These are phyloP conservation scores for Epinephelus awoara DNA, from an alignment of 2,797 vertebrate genomes.

Conservation along the genomic window DNA sequence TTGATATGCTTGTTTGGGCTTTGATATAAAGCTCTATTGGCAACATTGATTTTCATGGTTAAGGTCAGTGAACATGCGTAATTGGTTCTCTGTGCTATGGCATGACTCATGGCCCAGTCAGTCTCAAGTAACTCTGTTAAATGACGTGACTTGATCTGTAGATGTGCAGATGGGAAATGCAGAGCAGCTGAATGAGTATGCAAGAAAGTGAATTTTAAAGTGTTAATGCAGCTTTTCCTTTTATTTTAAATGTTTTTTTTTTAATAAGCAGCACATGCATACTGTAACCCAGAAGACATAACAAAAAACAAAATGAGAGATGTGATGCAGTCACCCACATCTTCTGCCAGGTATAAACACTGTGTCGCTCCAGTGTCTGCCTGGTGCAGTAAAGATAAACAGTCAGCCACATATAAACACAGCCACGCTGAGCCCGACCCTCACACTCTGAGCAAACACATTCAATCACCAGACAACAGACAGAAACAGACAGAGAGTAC, in stretches of 20 bases:
- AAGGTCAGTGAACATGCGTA: slow-evolving; percentile 64
- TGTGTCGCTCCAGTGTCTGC: slow-evolving; percentile 36
- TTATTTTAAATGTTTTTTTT: slow-evolving; percentile 12
- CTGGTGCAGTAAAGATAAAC: slow-evolving; percentile 60
- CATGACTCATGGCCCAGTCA: slow-evolving; percentile 30
- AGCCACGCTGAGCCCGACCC: slow-evolving; percentile 17
- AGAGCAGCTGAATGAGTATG: background rate
- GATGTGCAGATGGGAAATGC: background rate
- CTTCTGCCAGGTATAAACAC: slow-evolving; percentile 57
- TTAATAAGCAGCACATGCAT: background rate
- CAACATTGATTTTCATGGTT: slow-evolving; percentile 55
- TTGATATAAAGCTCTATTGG: slow-evolving; percentile 37
- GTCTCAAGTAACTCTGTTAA: slow-evolving; percentile 23
- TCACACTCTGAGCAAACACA: slow-evolving; percentile 8
- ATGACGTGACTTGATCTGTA: background rate
- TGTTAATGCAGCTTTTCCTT: background rate
- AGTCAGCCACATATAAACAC: slow-evolving; percentile 53
- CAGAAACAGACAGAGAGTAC: background rate
- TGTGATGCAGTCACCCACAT: slow-evolving; percentile 29
- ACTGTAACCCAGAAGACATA: slow-evolving; percentile 1
- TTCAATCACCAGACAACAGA: slow-evolving; percentile 27
- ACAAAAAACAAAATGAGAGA: slow-evolving; percentile 23
- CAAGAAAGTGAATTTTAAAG: background rate
- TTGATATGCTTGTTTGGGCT: slow-evolving; percentile 35
- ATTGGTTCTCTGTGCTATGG: slow-evolving; percentile 4